Evolutionary conservation across 1,140 invertebrate genomes (phyloP).

Genomic region (Heterodera carotae): DNA sequence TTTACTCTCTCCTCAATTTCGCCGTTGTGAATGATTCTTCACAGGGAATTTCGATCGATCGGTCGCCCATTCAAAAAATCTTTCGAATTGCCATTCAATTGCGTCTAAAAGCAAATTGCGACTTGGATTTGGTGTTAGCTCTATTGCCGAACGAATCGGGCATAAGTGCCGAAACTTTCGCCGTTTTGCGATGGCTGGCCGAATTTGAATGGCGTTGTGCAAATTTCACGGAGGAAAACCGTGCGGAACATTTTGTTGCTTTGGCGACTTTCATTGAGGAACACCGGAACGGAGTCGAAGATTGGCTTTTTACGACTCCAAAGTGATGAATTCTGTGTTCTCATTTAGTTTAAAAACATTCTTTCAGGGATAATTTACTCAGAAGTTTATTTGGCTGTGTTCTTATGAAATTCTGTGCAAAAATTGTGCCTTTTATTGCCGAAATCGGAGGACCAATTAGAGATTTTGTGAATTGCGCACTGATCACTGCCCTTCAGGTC

Average conservation of each 20-base stretch:
- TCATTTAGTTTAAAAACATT: neutral
- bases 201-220: slow-evolving; percentile 11
- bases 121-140: neutral
- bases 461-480: slow-evolving; percentile 47
- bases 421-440: slow-evolving; percentile 25
- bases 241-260: slow-evolving; percentile 8
- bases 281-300: slow-evolving; percentile 16
- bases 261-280: slow-evolving; percentile 25
- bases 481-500: slow-evolving; percentile 41
- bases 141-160: neutral
- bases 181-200: slow-evolving; percentile 2
- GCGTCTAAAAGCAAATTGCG: neutral
- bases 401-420: slow-evolving; percentile 25
- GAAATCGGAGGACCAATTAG: slow-evolving; percentile 33
- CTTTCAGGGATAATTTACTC: slow-evolving; percentile 19
- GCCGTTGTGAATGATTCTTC: neutral
- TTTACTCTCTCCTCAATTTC: slow-evolving; percentile 23
- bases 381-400: slow-evolving; percentile 36
- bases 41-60: neutral
- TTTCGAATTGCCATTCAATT: neutral
- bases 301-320: slow-evolving; percentile 29
- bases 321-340: neutral
- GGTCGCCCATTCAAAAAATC: neutral
- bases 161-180: neutral
- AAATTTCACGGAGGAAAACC: slow-evolving; percentile 10